A percentile compares a stretch with the other conserved stretches of the same genome.
Evolutionary conservation across 2,797 vertebrate species (phyloP).

Genomic region (Microctenopoma stevenorrisi): DNA sequence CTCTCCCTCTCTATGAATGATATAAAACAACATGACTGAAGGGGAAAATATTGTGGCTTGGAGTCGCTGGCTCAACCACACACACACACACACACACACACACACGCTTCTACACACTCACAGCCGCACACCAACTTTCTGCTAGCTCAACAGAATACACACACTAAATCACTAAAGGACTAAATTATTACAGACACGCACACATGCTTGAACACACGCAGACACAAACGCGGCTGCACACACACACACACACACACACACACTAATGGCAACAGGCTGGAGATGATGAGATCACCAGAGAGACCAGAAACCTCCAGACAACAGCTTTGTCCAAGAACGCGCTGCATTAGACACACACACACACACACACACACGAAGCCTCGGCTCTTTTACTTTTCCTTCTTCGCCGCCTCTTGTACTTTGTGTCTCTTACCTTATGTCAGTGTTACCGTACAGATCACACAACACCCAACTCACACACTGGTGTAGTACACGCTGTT

Average conservation of each 20-base stretch:
- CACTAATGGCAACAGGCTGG: conserved; percentile 78
- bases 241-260: conserved; percentile 32
- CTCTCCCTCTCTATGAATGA: conserved; percentile 63
- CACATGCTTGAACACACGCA: conserved; percentile 39
- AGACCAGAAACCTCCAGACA: conserved; percentile 82
- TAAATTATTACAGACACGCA: conserved; percentile 75
- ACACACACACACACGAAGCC: conserved; percentile 30
- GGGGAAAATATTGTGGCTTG: conserved; percentile 80
- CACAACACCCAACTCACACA: neutral
- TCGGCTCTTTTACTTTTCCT: conserved; percentile 12
- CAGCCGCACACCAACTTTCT: conserved; percentile 66
- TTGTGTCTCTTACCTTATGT: conserved; percentile 18
- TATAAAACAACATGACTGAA: conserved; percentile 79
- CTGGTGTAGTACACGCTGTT: neutral
- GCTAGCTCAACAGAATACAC: conserved; percentile 80
- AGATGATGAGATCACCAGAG: conserved; percentile 85
- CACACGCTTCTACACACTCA: conserved; percentile 21
- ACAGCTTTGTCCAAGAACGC: conserved; percentile 80
- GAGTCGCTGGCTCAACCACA: conserved; percentile 69
- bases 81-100: conserved; percentile 40
- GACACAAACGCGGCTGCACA: conserved; percentile 25
- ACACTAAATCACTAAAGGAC: conserved; percentile 78
- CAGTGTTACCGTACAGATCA: neutral
- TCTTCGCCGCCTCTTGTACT: conserved; percentile 4
- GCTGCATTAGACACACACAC: conserved; percentile 47